A percentile compares a stretch with the other conserved stretches of the same genome.
phyloP scores from a whole-genome alignment of 1,140 invertebrate species.

The Drosophila mojavensis region DNA sequence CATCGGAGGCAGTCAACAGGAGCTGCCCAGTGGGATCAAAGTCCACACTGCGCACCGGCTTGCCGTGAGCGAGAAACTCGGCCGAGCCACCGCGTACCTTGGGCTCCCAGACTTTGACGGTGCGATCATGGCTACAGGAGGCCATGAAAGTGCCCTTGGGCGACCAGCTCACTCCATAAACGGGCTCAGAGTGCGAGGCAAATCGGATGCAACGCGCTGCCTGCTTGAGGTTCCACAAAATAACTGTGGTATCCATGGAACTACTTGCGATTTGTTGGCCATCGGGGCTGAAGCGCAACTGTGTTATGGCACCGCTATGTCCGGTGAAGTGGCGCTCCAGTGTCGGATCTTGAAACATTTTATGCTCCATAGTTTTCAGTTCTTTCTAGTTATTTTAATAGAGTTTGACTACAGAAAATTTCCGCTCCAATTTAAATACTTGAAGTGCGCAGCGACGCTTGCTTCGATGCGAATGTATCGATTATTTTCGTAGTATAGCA shows the following conservation, averaged over 20 bases:
- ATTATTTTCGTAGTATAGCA: conserved; percentile 3
- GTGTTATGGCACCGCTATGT: conserved; percentile 90
- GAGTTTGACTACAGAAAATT: conserved; percentile 6
- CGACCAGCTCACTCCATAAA: conserved; percentile 90
- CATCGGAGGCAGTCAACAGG: conserved; percentile 93
- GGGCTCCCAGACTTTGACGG: conserved; percentile 93
- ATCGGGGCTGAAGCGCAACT: conserved; percentile 90
- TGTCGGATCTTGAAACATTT: conserved; percentile 85
- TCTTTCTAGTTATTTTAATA: neutral
- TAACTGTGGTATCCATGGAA: conserved; percentile 90
- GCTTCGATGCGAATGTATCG: conserved; percentile 8
- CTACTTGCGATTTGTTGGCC: conserved; percentile 90
- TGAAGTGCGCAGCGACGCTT: conserved; percentile 38
- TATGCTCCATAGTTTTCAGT: conserved; percentile 24
- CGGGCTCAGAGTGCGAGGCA: conserved; percentile 87
- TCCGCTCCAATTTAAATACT: conserved; percentile 35
- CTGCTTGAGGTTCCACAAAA: conserved; percentile 91
- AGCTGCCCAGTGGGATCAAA: conserved; percentile 91
- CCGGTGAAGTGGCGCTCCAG: conserved; percentile 92
- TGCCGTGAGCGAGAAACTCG: conserved; percentile 91
- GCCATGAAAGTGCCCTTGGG: conserved; percentile 92
- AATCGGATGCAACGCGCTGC: conserved; percentile 88
- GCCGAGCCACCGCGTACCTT: conserved; percentile 90
- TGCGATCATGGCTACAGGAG: conserved; percentile 92
- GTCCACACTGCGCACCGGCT: conserved; percentile 90